These are phyloP conservation scores for Caerostris extrusa DNA, from an alignment of 1,140 invertebrate genomes.

Conservation along the genomic window DNA sequence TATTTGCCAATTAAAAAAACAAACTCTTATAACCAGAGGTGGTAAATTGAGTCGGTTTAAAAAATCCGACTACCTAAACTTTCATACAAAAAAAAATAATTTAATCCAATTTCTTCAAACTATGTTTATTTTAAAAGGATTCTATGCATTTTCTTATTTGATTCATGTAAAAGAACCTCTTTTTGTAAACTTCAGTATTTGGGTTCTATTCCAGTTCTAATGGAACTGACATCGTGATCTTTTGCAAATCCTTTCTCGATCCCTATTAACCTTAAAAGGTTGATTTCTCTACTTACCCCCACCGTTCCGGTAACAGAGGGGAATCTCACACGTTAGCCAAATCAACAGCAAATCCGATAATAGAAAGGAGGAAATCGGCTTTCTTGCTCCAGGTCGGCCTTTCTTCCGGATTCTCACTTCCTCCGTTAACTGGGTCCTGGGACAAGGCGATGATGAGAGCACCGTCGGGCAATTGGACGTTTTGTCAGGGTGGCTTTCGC, in stretches of 20 bases:
- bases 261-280: conserved; percentile 37
- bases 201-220: background rate
- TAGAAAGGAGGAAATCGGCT: conserved; percentile 92
- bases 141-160: no score
- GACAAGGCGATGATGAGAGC: conserved; percentile 72
- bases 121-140: no score
- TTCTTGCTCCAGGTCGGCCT: conserved; percentile 86
- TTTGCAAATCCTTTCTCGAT: conserved; percentile 16
- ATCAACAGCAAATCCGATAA: conserved; percentile 93
- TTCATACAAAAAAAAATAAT: no score
- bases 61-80: no score
- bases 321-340: conserved; percentile 91
- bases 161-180: background rate
- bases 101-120: no score
- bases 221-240: background rate
- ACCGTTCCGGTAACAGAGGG: conserved; percentile 91
- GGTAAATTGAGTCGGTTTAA: no score
- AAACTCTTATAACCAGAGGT: no score
- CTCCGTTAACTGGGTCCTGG: conserved; percentile 57
- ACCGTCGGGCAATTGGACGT: conserved; percentile 64
- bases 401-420: conserved; percentile 64
- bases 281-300: conserved; percentile 83
- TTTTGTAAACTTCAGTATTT: background rate
- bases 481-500: conserved; percentile 54
- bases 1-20: no score